Evolutionary conservation across 2,797 vertebrate genomes (phyloP).

Genomic region (Poecilia wingei): DNA sequence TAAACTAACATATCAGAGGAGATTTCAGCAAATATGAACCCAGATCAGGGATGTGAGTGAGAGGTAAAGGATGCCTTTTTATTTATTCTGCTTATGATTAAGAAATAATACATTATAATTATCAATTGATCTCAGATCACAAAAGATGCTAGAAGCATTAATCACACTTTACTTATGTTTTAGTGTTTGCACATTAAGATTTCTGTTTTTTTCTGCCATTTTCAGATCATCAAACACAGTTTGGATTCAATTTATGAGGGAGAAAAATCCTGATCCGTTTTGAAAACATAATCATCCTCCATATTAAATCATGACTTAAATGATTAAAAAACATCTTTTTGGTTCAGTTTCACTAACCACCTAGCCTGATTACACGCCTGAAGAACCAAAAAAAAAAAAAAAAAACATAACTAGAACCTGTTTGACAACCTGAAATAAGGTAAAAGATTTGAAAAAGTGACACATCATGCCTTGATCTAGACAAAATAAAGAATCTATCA

Average conservation of each 20-base stretch:
- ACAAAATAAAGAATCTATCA: neutral
- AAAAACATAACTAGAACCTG: neutral
- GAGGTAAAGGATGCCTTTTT: constrained; percentile 19
- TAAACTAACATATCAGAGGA: constrained; percentile 70
- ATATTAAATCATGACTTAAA: neutral
- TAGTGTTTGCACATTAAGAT: neutral
- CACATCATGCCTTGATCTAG: neutral
- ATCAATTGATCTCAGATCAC: constrained; percentile 18
- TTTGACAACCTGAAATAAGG: neutral
- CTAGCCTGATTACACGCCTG: neutral
- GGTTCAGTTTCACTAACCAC: neutral
- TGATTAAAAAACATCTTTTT: neutral
- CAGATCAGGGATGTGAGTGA: constrained; percentile 25
- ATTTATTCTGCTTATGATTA: constrained; percentile 24
- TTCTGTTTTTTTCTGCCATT: neutral
- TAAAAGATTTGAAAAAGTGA: neutral
- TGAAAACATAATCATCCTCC: neutral
- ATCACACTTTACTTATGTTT: constrained; percentile 11
- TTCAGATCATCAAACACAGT: neutral
- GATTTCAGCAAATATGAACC: constrained; percentile 55
- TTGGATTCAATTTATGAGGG: neutral
- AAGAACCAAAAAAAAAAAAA: neutral
- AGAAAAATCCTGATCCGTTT: neutral
- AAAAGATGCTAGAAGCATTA: constrained; percentile 15
- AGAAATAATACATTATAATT: constrained; percentile 60